Percentiles rank a stretch among this genome's conserved stretches.
Conservation (phyloP, 2,113 vertebrate species). For the Lepidiolamprologus cunningtoni region DNA sequence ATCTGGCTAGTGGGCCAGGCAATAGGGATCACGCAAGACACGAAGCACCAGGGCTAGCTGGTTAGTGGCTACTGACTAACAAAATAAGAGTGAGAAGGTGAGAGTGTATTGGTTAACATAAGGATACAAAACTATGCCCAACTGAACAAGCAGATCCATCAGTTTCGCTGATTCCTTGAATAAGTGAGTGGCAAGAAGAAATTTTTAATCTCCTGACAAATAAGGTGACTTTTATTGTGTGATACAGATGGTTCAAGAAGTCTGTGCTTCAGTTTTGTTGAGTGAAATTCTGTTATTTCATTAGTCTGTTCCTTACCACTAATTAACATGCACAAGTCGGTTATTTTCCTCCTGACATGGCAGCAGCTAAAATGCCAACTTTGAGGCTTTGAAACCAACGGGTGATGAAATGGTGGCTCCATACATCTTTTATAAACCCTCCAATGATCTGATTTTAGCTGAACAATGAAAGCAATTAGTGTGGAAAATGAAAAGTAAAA, state of each 20-base stretch:
- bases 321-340: not conserved
- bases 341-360: not conserved
- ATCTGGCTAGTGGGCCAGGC: not conserved
- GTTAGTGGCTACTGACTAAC: not conserved
- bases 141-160: not conserved
- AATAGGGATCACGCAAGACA: not conserved
- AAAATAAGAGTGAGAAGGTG: not conserved
- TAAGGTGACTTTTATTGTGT: not conserved
- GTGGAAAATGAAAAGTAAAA: not conserved
- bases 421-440: not conserved
- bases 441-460: not conserved
- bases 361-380: not conserved
- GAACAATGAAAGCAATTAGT: not conserved
- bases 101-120: not conserved
- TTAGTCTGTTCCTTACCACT: not conserved
- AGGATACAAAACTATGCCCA: not conserved
- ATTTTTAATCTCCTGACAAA: not conserved
- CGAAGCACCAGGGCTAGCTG: not conserved
- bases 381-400: not conserved
- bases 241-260: not conserved
- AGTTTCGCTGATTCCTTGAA: accelerated
- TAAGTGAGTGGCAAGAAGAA: not conserved
- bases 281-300: not conserved
- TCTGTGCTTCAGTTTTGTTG: not conserved
- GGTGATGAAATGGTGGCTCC: not conserved